Conservation (phyloP, 2,888 invertebrate genomes). For the Incurvaria masculella region DNA sequence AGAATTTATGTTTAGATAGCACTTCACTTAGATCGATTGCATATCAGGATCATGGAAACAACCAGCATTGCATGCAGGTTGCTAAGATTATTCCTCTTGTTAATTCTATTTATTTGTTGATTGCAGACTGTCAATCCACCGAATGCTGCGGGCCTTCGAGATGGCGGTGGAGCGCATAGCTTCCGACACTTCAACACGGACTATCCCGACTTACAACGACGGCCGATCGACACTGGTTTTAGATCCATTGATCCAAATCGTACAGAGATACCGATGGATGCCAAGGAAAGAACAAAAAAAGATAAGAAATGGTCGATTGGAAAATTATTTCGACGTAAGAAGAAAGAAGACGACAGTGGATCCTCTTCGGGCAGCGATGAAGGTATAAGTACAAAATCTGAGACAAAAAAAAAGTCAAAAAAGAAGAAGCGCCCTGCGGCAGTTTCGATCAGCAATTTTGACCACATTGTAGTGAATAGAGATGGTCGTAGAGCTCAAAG, state of each 20-base stretch:
- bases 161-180: conserved; percentile 41
- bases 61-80: background rate
- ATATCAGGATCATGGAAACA: background rate
- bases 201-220: conserved; percentile 42
- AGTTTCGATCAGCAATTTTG: conserved; percentile 58
- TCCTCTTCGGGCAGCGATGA: conserved; percentile 54
- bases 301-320: conserved; percentile 82
- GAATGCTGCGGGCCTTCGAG: conserved; percentile 18
- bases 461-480: conserved; percentile 60
- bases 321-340: conserved; percentile 72
- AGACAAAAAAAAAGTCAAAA: conserved; percentile 42
- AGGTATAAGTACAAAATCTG: conserved; percentile 39
- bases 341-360: conserved; percentile 62
- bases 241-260: conserved; percentile 30
- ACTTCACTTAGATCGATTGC: background rate
- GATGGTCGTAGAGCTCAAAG: conserved; percentile 52
- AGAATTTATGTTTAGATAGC: too few relatives aligned
- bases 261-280: conserved; percentile 31
- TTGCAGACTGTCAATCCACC: conserved; percentile 55
- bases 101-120: conserved; percentile 22
- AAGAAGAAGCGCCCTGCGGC: conserved; percentile 49
- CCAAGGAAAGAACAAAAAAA: conserved; percentile 46
- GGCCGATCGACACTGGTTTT: conserved; percentile 25
- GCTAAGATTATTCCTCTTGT: background rate
- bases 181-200: conserved; percentile 26